A percentile compares a stretch with the other conserved stretches of the same genome.
phyloP scores from a whole-genome alignment of 53 echinoderm and acorn worm genomes.

The Antedon mediterranea region DNA sequence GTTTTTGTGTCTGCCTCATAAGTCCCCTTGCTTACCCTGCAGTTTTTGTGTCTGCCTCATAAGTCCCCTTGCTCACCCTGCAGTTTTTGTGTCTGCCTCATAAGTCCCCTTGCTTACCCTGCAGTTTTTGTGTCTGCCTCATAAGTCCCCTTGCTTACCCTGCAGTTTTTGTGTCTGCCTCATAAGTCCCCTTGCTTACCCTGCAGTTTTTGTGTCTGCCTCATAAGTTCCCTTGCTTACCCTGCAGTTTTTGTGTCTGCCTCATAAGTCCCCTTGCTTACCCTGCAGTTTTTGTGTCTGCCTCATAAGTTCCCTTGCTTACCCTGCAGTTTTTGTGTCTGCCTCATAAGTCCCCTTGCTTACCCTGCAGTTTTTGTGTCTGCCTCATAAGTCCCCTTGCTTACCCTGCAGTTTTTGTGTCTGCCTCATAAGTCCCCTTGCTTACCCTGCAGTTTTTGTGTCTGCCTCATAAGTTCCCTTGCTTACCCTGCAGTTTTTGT shows the following conservation, averaged over 20 bases:
- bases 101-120: slow-evolving; percentile 40
- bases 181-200: slow-evolving; percentile 36
- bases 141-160: slow-evolving; percentile 38
- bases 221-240: slow-evolving; percentile 36
- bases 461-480: slow-evolving; percentile 55
- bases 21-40: slow-evolving; percentile 33
- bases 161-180: slow-evolving; percentile 75
- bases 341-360: slow-evolving; percentile 43
- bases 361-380: slow-evolving; percentile 80
- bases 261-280: slow-evolving; percentile 33
- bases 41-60: slow-evolving; percentile 67
- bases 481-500: slow-evolving; percentile 59
- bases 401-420: slow-evolving; percentile 70
- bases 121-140: slow-evolving; percentile 72
- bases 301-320: slow-evolving; percentile 38
- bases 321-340: slow-evolving; percentile 79
- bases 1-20: slow-evolving; percentile 74
- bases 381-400: slow-evolving; percentile 41
- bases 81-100: slow-evolving; percentile 68
- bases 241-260: slow-evolving; percentile 83
- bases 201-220: slow-evolving; percentile 78
- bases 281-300: slow-evolving; percentile 81
- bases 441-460: slow-evolving; percentile 60
- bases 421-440: slow-evolving; percentile 47
- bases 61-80: slow-evolving; percentile 43